Evolutionary conservation across 2,888 invertebrate species (phyloP).

Genomic region (Oscheius sp.): DNA sequence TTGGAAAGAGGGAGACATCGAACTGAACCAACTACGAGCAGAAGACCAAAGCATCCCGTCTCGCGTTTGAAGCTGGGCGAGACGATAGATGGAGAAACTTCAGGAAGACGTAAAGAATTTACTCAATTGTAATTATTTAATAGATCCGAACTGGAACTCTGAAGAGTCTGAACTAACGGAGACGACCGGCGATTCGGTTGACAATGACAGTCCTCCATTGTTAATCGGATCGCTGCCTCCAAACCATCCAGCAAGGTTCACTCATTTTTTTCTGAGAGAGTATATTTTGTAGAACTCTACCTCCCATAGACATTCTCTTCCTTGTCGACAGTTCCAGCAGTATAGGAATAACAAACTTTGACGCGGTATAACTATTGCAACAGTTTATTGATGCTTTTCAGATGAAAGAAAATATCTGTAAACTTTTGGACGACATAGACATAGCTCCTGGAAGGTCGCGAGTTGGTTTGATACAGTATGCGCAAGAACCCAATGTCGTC

Average conservation of each 20-base stretch:
- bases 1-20: conserved; percentile 15
- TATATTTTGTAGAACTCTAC: conserved; percentile 46
- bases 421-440: conserved; percentile 64
- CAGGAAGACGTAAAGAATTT: neutral
- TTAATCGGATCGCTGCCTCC: conserved; percentile 42
- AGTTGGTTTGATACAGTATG: conserved; percentile 63
- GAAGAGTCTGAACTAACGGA: conserved; percentile 16
- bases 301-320: conserved; percentile 69
- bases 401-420: conserved; percentile 59
- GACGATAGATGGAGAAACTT: neutral
- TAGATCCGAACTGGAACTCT: conserved; percentile 11
- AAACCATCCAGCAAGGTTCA: conserved; percentile 60
- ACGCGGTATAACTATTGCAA: conserved; percentile 47
- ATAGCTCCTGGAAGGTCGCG: conserved; percentile 67
- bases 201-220: neutral
- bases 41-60: conserved; percentile 1
- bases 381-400: conserved; percentile 31
- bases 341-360: conserved; percentile 66
- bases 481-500: conserved; percentile 66
- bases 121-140: too few relatives aligned
- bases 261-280: neutral
- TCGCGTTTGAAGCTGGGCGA: neutral
- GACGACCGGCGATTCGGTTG: conserved; percentile 15
- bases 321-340: conserved; percentile 65
- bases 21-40: neutral